A percentile compares a stretch with the other conserved stretches of the same genome.
These are phyloP conservation scores for Numida meleagris DNA, from an alignment of 2,113 vertebrate genomes.

Conservation along the genomic window DNA sequence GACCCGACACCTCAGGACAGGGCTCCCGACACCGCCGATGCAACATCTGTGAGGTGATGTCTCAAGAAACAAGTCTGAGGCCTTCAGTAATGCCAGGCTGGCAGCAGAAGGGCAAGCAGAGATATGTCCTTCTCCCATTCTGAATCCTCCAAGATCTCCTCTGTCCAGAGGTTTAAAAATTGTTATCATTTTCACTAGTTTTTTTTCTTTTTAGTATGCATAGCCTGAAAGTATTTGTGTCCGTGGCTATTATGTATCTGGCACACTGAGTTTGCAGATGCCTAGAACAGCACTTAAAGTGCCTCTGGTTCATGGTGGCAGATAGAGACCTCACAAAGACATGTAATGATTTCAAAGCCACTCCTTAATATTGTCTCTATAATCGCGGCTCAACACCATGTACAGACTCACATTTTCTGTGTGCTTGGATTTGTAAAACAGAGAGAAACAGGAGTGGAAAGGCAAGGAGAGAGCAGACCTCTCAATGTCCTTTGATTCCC, in stretches of 20 bases:
- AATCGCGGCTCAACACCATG: background rate
- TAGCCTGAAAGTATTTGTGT: fast-evolving
- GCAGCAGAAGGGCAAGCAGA: background rate
- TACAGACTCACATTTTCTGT: background rate
- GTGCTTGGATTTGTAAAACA: background rate
- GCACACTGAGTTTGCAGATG: background rate
- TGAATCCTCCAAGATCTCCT: fast-evolving
- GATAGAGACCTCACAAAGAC: background rate
- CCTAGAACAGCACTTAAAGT: background rate
- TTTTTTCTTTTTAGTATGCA: background rate
- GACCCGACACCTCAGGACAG: background rate
- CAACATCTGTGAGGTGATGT: background rate
- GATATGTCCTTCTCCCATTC: background rate
- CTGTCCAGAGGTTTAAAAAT: background rate
- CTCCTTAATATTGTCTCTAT: background rate
- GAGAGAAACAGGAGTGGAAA: background rate
- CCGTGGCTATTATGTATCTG: background rate
- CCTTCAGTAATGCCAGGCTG: background rate
- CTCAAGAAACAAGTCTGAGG: background rate
- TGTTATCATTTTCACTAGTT: background rate
- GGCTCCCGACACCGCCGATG: background rate
- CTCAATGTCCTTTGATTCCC: background rate
- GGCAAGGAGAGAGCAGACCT: background rate
- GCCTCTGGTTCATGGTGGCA: background rate
- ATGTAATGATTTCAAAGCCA: background rate